These are phyloP conservation scores for Drosophila serrata DNA, from an alignment of 1,140 invertebrate genomes.

Conservation along the genomic window DNA sequence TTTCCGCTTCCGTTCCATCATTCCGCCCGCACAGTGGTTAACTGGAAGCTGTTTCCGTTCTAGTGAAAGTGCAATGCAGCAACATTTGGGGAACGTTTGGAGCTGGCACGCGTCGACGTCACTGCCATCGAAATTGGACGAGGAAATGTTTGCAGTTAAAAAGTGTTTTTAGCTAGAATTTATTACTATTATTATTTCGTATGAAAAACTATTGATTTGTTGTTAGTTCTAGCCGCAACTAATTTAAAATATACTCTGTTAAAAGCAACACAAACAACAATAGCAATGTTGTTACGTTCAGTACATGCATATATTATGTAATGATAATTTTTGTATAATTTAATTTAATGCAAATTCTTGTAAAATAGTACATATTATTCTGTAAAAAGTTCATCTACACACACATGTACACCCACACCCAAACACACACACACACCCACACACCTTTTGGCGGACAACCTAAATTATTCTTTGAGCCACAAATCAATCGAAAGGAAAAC, in stretches of 20 bases:
- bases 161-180: constrained; percentile 83
- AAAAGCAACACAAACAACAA: constrained; percentile 42
- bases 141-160: constrained; percentile 69
- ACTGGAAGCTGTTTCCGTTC: constrained; percentile 85
- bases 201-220: constrained; percentile 73
- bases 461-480: constrained; percentile 47
- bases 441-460: constrained; percentile 42
- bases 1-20: constrained; percentile 11
- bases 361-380: constrained; percentile 64
- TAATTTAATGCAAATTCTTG: constrained; percentile 66
- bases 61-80: constrained; percentile 62
- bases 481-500: constrained; percentile 60
- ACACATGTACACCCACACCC: constrained; percentile 29
- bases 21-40: constrained; percentile 75
- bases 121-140: constrained; percentile 75
- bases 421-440: constrained; percentile 16
- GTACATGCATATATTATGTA: constrained; percentile 65
- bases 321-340: constrained; percentile 54
- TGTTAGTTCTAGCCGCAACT: constrained; percentile 74
- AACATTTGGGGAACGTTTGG: constrained; percentile 52
- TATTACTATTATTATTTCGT: constrained; percentile 78
- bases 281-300: constrained; percentile 40
- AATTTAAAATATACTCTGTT: constrained; percentile 71
- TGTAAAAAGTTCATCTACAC: constrained; percentile 66
- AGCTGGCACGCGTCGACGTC: constrained; percentile 68